Evolutionary conservation across 2,113 vertebrate species (phyloP), one percentile per base, ranked within the genome.

Genomic region (Eubucco bourcierii): DNA sequence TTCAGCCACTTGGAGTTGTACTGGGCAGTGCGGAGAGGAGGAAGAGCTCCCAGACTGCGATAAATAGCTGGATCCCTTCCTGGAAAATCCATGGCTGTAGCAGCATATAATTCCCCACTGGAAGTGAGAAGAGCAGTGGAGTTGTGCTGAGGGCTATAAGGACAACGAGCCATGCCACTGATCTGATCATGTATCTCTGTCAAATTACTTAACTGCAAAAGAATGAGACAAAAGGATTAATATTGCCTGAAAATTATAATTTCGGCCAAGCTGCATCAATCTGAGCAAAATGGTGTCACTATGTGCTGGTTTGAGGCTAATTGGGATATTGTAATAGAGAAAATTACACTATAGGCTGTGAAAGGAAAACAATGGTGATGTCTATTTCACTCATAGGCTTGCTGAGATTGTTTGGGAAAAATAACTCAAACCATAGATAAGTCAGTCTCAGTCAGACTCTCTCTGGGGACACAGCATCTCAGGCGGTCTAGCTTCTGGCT

Each of bases 1-100:
- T 99, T 99, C 73, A 99, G 98, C 99, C 99, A 99, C 84, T 99
- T 99, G 88, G 99, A 99, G 97, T 99, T 99, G 97, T 99, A 99
- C 94, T 99, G 99, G 2, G 99, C 99, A 0, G 99, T 99, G 76
- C 99, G 99, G 24, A 99, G 98, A 1, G 99, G 99, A 15, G 99
- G 99, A 67, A 99, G 96, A 6, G 98, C 82, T 6, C 99, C 99
- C 83, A 99, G 97, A 68, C 99, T 99, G 56, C 99, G 98, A 97
- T 99, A 99, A 92, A 99, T 99, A 79, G 99, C 99, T 3, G 99
- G 99, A 96, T 99, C 99, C 15, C 99, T 98, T 31, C 99, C 99
- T 0, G 99, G 99, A 94, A 99, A 99, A 86, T 99, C 99, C 99
- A 99, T 99, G 94, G 99, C 99, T 0, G 99, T 99, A 15, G 99